A percentile compares a stretch with the other conserved stretches of the same genome.
Conservation (phyloP, 92 coral and sea anemone species). For the Parazoanthus swiftii region DNA sequence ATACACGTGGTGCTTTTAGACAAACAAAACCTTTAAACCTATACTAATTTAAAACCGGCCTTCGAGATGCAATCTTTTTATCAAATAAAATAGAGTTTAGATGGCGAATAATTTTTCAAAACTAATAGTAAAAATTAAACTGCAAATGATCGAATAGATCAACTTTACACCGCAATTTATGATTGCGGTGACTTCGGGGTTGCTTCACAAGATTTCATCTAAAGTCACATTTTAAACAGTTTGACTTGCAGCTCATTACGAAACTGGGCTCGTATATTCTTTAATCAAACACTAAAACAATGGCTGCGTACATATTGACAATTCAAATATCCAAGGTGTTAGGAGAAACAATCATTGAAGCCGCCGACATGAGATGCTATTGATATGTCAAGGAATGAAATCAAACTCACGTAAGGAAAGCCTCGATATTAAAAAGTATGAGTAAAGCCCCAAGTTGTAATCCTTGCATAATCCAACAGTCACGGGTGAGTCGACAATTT, state of each 20-base stretch:
- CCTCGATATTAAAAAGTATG: background rate
- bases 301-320: background rate
- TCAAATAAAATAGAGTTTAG: too few relatives aligned
- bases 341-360: background rate
- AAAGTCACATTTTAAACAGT: background rate
- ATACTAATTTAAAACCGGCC: too few relatives aligned
- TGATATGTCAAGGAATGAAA: background rate
- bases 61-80: too few relatives aligned
- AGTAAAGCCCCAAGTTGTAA: background rate
- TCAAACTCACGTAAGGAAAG: background rate
- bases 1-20: too few relatives aligned
- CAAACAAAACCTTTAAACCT: too few relatives aligned
- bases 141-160: background rate
- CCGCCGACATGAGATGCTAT: background rate
- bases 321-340: background rate
- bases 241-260: background rate
- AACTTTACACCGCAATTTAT: background rate
- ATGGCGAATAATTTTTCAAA: too few relatives aligned
- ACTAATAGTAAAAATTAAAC: too few relatives aligned
- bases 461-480: background rate
- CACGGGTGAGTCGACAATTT: slow-evolving; percentile 1
- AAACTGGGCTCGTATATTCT: background rate
- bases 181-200: background rate
- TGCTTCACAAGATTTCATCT: background rate
- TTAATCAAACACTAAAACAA: background rate